A percentile compares a stretch with the other conserved stretches of the same genome.
phyloP scores from a whole-genome alignment of 2,888 invertebrate species.

The Copidosoma aretas region DNA sequence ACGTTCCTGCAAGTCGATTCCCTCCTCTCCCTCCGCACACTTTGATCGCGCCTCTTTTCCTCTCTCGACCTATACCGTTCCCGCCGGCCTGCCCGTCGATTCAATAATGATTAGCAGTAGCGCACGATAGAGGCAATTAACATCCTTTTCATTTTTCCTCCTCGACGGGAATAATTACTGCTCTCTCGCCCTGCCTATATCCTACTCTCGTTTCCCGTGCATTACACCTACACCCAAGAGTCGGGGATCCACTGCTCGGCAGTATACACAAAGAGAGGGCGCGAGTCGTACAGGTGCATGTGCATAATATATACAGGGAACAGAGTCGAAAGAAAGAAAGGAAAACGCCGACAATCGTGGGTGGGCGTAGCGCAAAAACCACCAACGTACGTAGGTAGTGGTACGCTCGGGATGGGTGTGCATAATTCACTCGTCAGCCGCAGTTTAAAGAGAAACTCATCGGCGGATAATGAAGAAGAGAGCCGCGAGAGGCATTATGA shows the following conservation, averaged over 20 bases:
- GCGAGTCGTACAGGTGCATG: too few relatives aligned
- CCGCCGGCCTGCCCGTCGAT: slow-evolving; percentile 37
- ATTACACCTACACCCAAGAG: too few relatives aligned
- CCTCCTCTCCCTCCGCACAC: slow-evolving; percentile 11
- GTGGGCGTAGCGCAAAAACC: too few relatives aligned
- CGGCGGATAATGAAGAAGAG: slow-evolving; percentile 32
- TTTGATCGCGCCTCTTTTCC: slow-evolving; percentile 18
- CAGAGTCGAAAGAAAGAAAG: too few relatives aligned
- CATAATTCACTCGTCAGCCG: slow-evolving; percentile 34
- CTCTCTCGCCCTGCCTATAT: neutral
- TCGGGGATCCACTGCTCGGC: too few relatives aligned
- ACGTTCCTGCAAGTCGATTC: slow-evolving; percentile 30
- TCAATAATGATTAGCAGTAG: slow-evolving; percentile 40
- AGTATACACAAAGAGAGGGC: too few relatives aligned
- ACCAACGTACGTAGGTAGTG: too few relatives aligned
- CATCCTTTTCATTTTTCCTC: slow-evolving; percentile 36
- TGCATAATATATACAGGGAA: too few relatives aligned
- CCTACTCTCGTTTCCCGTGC: too few relatives aligned
- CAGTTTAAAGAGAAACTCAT: slow-evolving; percentile 37
- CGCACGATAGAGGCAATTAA: slow-evolving; percentile 38
- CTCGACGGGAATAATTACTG: slow-evolving; percentile 36
- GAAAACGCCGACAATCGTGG: slow-evolving; percentile 13
- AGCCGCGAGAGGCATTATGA: neutral
- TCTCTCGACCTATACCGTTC: slow-evolving; percentile 4
- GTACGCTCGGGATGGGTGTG: too few relatives aligned